phyloP scores from a whole-genome alignment of 2,797 vertebrate genomes.

The Melanotaenia trifasciata region DNA sequence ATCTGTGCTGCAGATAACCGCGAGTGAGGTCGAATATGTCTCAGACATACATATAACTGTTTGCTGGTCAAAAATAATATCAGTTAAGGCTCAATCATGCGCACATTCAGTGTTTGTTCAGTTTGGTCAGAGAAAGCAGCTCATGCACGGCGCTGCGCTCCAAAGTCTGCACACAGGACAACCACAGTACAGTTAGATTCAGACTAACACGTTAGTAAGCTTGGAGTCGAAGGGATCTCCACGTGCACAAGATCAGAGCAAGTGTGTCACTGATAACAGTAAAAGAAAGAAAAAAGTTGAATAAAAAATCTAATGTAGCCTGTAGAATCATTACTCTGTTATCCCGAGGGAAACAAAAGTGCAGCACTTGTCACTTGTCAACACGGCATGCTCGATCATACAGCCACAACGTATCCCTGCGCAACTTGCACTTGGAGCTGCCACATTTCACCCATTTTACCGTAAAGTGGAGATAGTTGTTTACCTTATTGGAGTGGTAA shows the following conservation, averaged over 20 bases:
- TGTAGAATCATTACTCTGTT: neutral
- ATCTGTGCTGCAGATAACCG: conserved; percentile 30
- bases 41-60: neutral
- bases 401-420: conserved; percentile 5
- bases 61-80: neutral
- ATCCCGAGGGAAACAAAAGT: conserved; percentile 46
- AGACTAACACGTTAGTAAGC: neutral
- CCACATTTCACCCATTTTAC: conserved; percentile 22
- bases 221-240: conserved; percentile 8
- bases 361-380: conserved; percentile 35
- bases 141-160: conserved; percentile 40
- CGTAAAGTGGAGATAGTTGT: conserved; percentile 35
- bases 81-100: neutral
- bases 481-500: conserved; percentile 98
- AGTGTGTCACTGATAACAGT: conserved; percentile 21
- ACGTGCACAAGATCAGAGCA: conserved; percentile 25
- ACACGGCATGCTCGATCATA: neutral
- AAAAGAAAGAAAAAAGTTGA: conserved; percentile 36
- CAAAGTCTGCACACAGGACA: conserved; percentile 44
- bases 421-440: conserved; percentile 20
- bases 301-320: neutral
- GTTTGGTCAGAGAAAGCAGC: conserved; percentile 4
- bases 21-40: conserved; percentile 2
- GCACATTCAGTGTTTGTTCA: conserved; percentile 5
- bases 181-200: conserved; percentile 8